Percentiles rank a stretch among this genome's conserved stretches.
phyloP scores from a whole-genome alignment of 2,888 invertebrate genomes.

The Danaus chrysippus region DNA sequence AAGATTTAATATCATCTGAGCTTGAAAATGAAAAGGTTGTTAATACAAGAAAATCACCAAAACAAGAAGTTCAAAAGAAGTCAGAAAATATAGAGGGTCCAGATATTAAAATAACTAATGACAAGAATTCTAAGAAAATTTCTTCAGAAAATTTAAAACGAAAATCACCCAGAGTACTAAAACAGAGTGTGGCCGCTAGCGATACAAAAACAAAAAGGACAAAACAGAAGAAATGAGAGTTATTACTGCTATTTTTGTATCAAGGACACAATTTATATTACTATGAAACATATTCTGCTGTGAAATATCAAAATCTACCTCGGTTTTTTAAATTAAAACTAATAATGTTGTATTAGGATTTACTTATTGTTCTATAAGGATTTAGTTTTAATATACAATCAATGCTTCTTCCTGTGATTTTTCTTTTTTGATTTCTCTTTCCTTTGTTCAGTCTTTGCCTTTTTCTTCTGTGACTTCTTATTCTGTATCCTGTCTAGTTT shows the following conservation, averaged over 20 bases:
- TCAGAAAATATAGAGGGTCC: not conserved
- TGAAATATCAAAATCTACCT: not conserved
- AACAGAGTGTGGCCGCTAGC: conserved; percentile 13
- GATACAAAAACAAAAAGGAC: conserved; percentile 10
- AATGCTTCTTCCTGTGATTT: conserved; percentile 60
- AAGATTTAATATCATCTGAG: not conserved
- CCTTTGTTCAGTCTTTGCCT: conserved; percentile 44
- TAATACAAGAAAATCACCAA: not conserved
- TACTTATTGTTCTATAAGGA: conserved; percentile 1
- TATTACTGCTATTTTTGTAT: not conserved
- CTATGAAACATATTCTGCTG: not conserved
- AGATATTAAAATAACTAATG: not conserved
- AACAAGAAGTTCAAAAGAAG: not conserved
- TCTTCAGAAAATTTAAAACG: conserved; percentile 39
- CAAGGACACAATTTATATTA: too few species aligned
- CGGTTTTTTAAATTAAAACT: not conserved
- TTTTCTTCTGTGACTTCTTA: conserved; percentile 79
- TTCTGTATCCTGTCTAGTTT: conserved; percentile 84
- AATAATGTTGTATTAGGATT: not conserved
- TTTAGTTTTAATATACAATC: conserved; percentile 29
- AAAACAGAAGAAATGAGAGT: conserved; percentile 18
- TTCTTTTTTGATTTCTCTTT: conserved; percentile 67
- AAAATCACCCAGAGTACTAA: conserved; percentile 30
- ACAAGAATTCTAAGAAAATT: not conserved
- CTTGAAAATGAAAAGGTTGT: not conserved